These are phyloP conservation scores for Polydrusus tereticollis DNA, from an alignment of 2,888 invertebrate genomes.

Conservation along the genomic window DNA sequence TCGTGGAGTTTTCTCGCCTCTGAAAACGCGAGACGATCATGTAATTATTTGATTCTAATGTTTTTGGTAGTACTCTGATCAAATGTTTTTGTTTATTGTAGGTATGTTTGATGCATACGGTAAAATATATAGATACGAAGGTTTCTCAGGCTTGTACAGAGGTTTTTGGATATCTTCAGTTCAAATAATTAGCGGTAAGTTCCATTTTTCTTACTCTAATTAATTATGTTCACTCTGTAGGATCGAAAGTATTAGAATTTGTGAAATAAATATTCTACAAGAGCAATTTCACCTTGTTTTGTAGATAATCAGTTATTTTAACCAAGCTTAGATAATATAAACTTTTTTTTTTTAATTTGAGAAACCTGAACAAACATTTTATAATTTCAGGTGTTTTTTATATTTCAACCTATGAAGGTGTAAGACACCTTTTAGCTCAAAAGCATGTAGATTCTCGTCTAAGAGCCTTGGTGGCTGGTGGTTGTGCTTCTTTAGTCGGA, in stretches of 20 bases:
- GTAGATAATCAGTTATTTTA: no score
- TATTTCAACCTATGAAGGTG: slow-evolving; percentile 94
- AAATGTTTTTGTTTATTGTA: slow-evolving; percentile 54
- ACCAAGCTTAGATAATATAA: no score
- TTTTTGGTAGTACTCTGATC: neutral
- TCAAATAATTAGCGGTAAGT: slow-evolving; percentile 68
- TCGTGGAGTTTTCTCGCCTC: no score
- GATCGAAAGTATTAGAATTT: no score
- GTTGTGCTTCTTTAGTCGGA: slow-evolving; percentile 90
- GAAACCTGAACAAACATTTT: no score
- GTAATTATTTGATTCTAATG: neutral
- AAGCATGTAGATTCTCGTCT: slow-evolving; percentile 75
- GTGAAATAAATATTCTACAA: no score
- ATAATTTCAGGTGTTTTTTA: slow-evolving; percentile 84
- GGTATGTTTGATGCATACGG: slow-evolving; percentile 88
- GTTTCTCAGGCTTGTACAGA: slow-evolving; percentile 87
- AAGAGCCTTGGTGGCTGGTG: slow-evolving; percentile 90
- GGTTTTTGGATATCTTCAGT: slow-evolving; percentile 96
- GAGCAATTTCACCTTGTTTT: no score
- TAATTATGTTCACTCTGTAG: neutral
- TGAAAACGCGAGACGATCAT: no score
- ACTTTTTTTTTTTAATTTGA: no score
- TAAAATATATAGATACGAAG: slow-evolving; percentile 89
- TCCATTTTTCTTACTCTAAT: neutral
- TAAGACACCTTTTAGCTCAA: slow-evolving; percentile 82